phyloP scores from a whole-genome alignment of 2,797 vertebrate genomes.

The Karalla daura region DNA sequence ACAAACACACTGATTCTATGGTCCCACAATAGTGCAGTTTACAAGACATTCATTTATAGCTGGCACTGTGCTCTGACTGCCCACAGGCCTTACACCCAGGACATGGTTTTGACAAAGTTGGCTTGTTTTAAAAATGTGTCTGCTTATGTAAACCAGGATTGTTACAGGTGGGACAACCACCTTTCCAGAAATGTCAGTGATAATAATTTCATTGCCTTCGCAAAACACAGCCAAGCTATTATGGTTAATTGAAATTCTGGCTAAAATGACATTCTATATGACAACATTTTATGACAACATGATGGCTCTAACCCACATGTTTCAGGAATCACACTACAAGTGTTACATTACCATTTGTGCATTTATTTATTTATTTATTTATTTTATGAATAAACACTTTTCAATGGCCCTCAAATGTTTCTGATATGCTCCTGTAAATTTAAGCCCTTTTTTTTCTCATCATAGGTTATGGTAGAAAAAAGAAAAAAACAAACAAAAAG shows the following conservation, averaged over 20 bases:
- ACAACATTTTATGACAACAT: not conserved
- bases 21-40: conserved; percentile 35
- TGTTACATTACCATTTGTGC: not conserved
- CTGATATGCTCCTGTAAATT: too few species aligned
- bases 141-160: conserved; percentile 46
- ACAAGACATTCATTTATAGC: conserved; percentile 36
- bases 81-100: conserved; percentile 39
- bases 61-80: conserved; percentile 35
- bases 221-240: not conserved
- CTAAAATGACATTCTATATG: not conserved
- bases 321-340: not conserved
- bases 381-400: too few species aligned
- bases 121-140: conserved; percentile 42
- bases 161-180: conserved; percentile 6
- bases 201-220: not conserved
- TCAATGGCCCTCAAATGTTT: too few species aligned
- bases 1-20: conserved; percentile 56
- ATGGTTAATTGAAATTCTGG: not conserved
- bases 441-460: too few species aligned
- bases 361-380: not conserved
- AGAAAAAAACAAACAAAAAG: too few species aligned
- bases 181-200: conserved; percentile 13
- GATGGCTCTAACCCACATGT: not conserved
- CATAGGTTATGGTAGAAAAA: too few species aligned
- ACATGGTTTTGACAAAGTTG: conserved; percentile 40